Evolutionary conservation across 2,797 vertebrate genomes (phyloP).

Genomic region (Chaenodraco wilsoni): DNA sequence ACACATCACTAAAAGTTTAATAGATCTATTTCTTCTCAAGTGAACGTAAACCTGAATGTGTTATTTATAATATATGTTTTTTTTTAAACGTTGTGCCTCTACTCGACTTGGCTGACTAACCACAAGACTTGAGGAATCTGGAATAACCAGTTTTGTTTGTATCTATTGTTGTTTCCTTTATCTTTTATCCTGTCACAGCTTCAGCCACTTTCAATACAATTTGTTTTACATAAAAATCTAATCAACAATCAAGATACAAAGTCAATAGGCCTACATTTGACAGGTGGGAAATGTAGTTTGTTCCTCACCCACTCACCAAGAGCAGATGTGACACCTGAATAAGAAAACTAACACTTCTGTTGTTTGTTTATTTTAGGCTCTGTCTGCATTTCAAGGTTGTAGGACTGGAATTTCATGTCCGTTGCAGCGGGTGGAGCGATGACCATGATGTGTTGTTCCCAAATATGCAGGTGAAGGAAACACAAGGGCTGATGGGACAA

Average conservation of each 20-base stretch:
- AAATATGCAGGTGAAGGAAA: constrained; percentile 65
- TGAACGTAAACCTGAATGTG: background rate
- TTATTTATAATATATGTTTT: too few species aligned
- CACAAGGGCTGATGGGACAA: constrained; percentile 51
- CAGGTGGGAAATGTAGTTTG: background rate
- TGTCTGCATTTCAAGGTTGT: constrained; percentile 31
- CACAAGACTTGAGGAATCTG: constrained; percentile 32
- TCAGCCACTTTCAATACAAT: background rate
- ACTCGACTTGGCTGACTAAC: background rate
- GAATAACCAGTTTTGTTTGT: constrained; percentile 28
- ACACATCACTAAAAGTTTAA: too few species aligned
- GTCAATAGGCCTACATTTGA: background rate
- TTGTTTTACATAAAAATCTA: background rate
- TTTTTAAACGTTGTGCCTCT: background rate
- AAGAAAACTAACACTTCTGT: background rate
- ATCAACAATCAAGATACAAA: background rate
- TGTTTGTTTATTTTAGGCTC: constrained; percentile 14
- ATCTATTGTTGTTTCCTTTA: background rate
- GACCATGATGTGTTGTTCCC: constrained; percentile 53
- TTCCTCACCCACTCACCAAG: background rate
- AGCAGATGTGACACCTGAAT: background rate
- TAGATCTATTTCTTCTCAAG: background rate
- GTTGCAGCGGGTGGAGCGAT: constrained; percentile 41
- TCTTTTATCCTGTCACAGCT: constrained; percentile 1
- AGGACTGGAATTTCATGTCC: constrained; percentile 65